phyloP scores from a whole-genome alignment of 2,113 vertebrate species.

The Colinus virginianus region DNA sequence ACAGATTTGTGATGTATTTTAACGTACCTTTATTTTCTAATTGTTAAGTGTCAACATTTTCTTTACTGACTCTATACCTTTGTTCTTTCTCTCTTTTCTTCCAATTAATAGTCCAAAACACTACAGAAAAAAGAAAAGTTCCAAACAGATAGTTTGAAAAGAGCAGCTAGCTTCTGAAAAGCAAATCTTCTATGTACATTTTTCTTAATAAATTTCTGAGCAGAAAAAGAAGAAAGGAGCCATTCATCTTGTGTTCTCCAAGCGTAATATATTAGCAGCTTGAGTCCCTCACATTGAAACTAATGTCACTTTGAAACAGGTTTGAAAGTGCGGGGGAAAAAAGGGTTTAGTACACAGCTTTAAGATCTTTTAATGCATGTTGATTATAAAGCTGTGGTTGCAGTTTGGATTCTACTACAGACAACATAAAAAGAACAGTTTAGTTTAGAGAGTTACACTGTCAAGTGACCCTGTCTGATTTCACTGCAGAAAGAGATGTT shows the following conservation, averaged over 20 bases:
- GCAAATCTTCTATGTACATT: background rate
- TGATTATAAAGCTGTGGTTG: background rate
- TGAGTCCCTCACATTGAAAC: background rate
- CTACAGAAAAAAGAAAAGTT: background rate
- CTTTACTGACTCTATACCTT: background rate
- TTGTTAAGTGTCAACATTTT: background rate
- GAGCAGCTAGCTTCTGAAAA: background rate
- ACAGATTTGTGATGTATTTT: background rate
- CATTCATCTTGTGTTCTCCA: background rate
- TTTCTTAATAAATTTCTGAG: background rate
- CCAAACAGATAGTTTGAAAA: background rate
- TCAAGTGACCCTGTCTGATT: background rate
- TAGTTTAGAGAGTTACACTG: background rate
- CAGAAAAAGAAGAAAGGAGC: background rate
- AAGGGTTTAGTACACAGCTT: fast-evolving
- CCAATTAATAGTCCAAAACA: background rate
- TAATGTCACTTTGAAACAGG: background rate
- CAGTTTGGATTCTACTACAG: background rate
- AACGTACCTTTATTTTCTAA: background rate
- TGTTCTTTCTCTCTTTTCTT: background rate
- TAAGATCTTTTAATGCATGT: fast-evolving
- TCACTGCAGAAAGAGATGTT: background rate
- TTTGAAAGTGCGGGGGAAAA: background rate
- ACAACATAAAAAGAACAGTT: background rate
- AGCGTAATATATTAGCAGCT: background rate